These are phyloP conservation scores for Spodoptera littoralis DNA, from an alignment of 2,888 invertebrate species.

Conservation along the genomic window DNA sequence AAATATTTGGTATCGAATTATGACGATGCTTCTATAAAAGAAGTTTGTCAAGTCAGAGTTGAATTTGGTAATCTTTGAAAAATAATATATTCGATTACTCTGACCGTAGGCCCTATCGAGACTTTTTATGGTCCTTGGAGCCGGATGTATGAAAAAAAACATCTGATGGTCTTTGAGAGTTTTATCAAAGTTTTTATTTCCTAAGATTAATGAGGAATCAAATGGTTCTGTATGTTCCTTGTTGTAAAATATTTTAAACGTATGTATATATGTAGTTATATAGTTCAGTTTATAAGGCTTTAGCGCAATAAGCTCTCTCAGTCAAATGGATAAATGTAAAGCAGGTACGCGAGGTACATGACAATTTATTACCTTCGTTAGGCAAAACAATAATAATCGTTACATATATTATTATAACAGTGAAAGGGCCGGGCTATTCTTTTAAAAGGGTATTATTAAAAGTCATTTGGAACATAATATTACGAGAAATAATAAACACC, in stretches of 20 bases:
- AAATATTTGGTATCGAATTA: conserved; percentile 62
- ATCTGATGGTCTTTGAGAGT: conserved; percentile 14
- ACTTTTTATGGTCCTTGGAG: conserved; percentile 28
- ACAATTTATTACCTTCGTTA: conserved; percentile 45
- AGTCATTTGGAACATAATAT: conserved; percentile 65
- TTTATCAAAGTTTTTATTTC: conserved; percentile 23
- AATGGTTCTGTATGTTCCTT: conserved; percentile 7
- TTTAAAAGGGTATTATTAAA: conserved; percentile 71
- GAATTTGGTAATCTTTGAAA: conserved; percentile 42
- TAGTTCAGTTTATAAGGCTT: conserved; percentile 14
- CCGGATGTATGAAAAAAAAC: conserved; percentile 43
- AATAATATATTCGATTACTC: conserved; percentile 45
- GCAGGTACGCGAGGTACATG: conserved; percentile 22
- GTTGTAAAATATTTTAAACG: conserved; percentile 20
- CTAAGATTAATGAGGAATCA: conserved; percentile 25
- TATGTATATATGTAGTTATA: conserved; percentile 1
- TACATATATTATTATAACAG: conserved; percentile 61
- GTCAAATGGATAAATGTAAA: conserved; percentile 24
- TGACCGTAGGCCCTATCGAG: conserved; percentile 9
- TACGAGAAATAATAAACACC: conserved; percentile 69
- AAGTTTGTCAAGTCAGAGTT: conserved; percentile 32
- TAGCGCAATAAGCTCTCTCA: conserved; percentile 16
- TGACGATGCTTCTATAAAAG: conserved; percentile 46
- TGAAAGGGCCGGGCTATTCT: conserved; percentile 64
- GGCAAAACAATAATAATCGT: conserved; percentile 46